A percentile compares a stretch with the other conserved stretches of the same genome.
These are phyloP conservation scores for Perithous albicinctus DNA, from an alignment of 2,888 invertebrate species.

Conservation along the genomic window DNA sequence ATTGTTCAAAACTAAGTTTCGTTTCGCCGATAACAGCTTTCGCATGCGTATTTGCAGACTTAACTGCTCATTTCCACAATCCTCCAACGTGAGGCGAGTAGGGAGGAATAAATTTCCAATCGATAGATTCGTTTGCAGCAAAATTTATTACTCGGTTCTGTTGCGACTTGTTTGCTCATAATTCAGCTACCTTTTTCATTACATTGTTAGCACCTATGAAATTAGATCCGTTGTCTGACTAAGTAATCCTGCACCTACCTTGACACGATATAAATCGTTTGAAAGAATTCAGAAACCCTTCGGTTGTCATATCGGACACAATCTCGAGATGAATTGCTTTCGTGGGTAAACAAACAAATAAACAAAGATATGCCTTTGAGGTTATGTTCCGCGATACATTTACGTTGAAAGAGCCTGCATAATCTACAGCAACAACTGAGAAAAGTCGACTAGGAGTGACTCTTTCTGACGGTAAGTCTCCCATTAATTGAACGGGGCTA, in stretches of 20 bases:
- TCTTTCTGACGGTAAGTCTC: conserved; percentile 36
- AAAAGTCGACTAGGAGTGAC: conserved; percentile 44
- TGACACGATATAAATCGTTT: conserved; percentile 54
- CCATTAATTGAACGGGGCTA: conserved; percentile 42
- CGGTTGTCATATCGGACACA: conserved; percentile 33
- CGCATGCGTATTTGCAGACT: conserved; percentile 75
- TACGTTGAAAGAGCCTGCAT: conserved; percentile 42
- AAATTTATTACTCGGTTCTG: conserved; percentile 35
- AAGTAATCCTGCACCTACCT: conserved; percentile 44
- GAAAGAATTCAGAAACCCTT: conserved; percentile 52
- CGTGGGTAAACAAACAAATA: conserved; percentile 60
- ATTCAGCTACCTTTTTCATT: conserved; percentile 38
- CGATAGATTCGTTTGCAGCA: conserved; percentile 4
- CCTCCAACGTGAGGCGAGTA: conserved; percentile 75
- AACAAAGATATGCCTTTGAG: conserved; percentile 34
- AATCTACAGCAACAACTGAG: conserved; percentile 46
- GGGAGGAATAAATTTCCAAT: conserved; percentile 75
- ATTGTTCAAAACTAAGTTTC: conserved; percentile 73
- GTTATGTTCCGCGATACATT: conserved; percentile 48
- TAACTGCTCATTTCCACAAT: conserved; percentile 76
- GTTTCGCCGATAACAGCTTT: conserved; percentile 67
- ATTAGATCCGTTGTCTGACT: conserved; percentile 64
- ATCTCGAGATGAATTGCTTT: conserved; percentile 60
- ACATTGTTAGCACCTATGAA: conserved; percentile 61
- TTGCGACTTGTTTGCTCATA: conserved; percentile 23